Evolutionary conservation across 1,140 invertebrate genomes (phyloP).

Genomic region (Philotrypesis tridentata): DNA sequence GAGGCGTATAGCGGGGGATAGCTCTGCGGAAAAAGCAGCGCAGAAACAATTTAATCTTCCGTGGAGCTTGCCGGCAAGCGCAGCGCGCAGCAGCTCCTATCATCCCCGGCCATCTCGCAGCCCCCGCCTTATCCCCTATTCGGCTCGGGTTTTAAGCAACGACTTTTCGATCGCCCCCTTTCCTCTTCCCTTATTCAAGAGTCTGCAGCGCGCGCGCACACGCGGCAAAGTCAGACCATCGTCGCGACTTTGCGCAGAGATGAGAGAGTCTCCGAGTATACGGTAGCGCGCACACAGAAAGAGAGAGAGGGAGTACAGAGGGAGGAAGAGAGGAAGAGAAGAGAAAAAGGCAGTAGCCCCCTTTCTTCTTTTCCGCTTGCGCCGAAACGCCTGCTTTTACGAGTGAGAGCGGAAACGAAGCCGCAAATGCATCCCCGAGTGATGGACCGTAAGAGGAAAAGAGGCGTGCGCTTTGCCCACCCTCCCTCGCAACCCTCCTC

Average conservation of each 20-base stretch:
- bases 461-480: background rate
- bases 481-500: too few species aligned
- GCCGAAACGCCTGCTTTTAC: slow-evolving; percentile 28
- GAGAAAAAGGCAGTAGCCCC: background rate
- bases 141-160: slow-evolving; percentile 26
- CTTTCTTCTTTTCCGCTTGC: slow-evolving; percentile 3
- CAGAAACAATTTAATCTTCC: slow-evolving; percentile 17
- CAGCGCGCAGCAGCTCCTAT: too few species aligned
- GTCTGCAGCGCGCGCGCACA: too few species aligned
- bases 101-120: background rate
- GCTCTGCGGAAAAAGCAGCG: background rate
- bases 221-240: slow-evolving; percentile 9
- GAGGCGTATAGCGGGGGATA: too few species aligned
- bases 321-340: too few species aligned
- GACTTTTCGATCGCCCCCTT: slow-evolving; percentile 33
- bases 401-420: slow-evolving; percentile 19
- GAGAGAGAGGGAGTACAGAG: background rate
- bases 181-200: slow-evolving; percentile 26
- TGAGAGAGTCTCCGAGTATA: too few species aligned
- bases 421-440: slow-evolving; percentile 44
- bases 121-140: slow-evolving; percentile 17
- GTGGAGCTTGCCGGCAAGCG: background rate
- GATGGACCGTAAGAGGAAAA: slow-evolving; percentile 37
- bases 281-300: slow-evolving; percentile 1
- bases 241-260: background rate